Evolutionary conservation across 2,797 vertebrate species (phyloP).

Genomic region (Enteromius treurensis): DNA sequence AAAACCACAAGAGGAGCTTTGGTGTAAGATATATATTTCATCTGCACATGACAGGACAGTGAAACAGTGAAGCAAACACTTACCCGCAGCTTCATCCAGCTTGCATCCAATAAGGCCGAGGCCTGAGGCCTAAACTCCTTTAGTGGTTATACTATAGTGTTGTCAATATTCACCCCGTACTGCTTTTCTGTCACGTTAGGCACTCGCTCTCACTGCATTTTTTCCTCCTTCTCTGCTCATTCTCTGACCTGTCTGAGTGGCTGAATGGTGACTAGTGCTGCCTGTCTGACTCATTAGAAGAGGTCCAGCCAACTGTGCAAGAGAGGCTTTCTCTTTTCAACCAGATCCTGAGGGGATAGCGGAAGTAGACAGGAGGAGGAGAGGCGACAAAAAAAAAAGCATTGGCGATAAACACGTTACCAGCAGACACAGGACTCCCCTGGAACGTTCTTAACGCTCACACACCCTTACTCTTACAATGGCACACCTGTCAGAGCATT

Average conservation of each 20-base stretch:
- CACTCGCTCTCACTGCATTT: constrained; percentile 22
- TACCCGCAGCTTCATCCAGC: constrained; percentile 33
- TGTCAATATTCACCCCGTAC: constrained; percentile 42
- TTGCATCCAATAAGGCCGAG: constrained; percentile 3
- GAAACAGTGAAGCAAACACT: constrained; percentile 21
- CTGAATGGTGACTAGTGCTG: constrained; percentile 66
- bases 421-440: constrained; percentile 57
- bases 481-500: constrained; percentile 84
- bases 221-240: constrained; percentile 46
- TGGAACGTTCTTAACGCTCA: constrained; percentile 52
- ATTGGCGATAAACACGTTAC: constrained; percentile 53
- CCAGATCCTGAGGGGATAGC: constrained; percentile 52
- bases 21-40: not conserved
- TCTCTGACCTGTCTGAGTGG: constrained; percentile 57
- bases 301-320: constrained; percentile 74
- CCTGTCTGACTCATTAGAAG: constrained; percentile 68
- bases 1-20: not conserved
- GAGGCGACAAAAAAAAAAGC: constrained; percentile 49
- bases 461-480: constrained; percentile 76
- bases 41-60: not conserved
- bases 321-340: constrained; percentile 70
- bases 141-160: constrained; percentile 30
- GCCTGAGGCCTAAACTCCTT: constrained; percentile 28
- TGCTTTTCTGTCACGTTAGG: constrained; percentile 41
- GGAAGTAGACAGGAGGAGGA: constrained; percentile 52